Conservation (phyloP, 2,113 vertebrate genomes). For the Pelobates fuscus region DNA sequence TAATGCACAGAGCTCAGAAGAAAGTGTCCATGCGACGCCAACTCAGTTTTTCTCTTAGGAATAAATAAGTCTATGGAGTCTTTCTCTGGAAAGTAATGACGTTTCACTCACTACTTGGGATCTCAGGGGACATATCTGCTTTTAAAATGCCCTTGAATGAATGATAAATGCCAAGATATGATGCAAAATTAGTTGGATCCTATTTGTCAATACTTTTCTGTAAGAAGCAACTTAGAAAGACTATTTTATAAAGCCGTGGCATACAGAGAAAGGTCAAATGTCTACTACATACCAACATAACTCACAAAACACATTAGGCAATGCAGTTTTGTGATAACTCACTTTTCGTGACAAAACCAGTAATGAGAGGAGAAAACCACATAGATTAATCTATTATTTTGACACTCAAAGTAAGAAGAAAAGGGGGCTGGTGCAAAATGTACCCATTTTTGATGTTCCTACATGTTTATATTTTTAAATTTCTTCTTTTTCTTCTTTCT, state of each 20-base stretch:
- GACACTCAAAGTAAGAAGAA: conserved; percentile 60
- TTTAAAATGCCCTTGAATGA: too few relatives aligned
- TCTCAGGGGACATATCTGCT: too few relatives aligned
- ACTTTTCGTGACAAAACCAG: conserved; percentile 70
- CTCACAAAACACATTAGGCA: conserved; percentile 65
- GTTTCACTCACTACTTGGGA: too few relatives aligned
- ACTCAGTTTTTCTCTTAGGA: too few relatives aligned
- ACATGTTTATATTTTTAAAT: background rate
- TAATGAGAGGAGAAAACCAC: conserved; percentile 74
- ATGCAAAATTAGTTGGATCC: too few relatives aligned
- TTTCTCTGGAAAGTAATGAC: too few relatives aligned
- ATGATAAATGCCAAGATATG: too few relatives aligned
- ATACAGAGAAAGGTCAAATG: conserved; percentile 64
- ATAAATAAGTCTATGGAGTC: too few relatives aligned
- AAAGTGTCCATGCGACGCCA: too few relatives aligned
- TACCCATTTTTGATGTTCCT: conserved; percentile 50
- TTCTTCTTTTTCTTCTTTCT: background rate
- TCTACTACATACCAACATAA: conserved; percentile 61
- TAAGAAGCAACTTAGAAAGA: conserved; percentile 35
- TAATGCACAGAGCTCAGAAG: too few relatives aligned
- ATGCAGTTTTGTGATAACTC: conserved; percentile 68
- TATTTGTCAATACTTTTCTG: too few relatives aligned
- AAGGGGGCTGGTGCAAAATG: conserved; percentile 54
- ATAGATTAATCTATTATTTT: conserved; percentile 68
- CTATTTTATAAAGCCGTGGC: conserved; percentile 59